These are phyloP conservation scores for Prorops nasuta DNA, from an alignment of 1,140 invertebrate species.

Conservation along the genomic window DNA sequence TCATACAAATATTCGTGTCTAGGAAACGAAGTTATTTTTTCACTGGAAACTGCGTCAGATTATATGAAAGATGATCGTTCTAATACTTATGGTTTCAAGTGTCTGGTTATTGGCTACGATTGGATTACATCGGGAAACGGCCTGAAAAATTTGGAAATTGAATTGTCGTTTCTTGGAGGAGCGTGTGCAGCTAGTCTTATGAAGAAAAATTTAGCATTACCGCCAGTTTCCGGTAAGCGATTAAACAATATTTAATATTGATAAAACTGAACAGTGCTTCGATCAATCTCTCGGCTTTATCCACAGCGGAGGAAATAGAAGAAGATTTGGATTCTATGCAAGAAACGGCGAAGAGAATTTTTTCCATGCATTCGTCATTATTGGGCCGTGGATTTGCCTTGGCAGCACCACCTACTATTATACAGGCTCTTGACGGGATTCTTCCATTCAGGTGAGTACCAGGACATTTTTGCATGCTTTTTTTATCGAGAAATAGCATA, in stretches of 20 bases:
- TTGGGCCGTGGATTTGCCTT: conserved; percentile 91
- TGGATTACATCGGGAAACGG: conserved; percentile 67
- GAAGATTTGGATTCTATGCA: conserved; percentile 72
- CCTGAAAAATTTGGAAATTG: conserved; percentile 82
- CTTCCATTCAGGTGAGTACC: conserved; percentile 78
- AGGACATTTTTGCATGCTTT: too few species aligned
- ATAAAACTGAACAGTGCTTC: too few species aligned
- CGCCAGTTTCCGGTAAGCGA: conserved; percentile 62
- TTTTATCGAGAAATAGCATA: conserved; percentile 5
- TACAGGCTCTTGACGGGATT: conserved; percentile 86
- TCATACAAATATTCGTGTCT: conserved; percentile 14
- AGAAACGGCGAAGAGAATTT: conserved; percentile 70
- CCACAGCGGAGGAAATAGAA: conserved; percentile 70
- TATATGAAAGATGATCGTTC: conserved; percentile 91
- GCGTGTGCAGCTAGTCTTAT: conserved; percentile 87
- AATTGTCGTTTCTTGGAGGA: conserved; percentile 86
- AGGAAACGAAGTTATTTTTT: conserved; percentile 93
- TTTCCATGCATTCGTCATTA: conserved; percentile 70
- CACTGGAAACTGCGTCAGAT: conserved; percentile 91
- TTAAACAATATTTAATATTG: too few species aligned
- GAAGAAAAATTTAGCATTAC: conserved; percentile 79
- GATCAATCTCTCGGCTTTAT: too few species aligned
- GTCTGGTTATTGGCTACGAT: conserved; percentile 89
- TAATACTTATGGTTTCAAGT: conserved; percentile 86
- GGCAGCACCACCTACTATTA: conserved; percentile 79